Conservation (phyloP, 2,797 vertebrate genomes). For the Staurois parvus region DNA sequence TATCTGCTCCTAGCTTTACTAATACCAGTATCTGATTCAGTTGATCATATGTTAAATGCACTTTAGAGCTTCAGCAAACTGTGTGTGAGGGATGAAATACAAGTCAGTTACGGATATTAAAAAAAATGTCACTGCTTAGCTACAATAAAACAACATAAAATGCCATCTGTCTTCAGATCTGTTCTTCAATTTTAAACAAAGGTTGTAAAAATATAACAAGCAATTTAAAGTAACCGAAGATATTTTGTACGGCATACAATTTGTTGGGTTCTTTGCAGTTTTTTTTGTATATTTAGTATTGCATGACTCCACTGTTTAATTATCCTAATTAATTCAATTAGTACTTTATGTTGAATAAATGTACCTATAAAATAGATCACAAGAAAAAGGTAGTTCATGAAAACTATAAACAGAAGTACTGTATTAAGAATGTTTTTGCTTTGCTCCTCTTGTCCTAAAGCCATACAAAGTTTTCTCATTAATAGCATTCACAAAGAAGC, state of each 20-base stretch:
- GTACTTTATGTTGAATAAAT: no score
- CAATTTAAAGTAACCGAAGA: constrained; percentile 21
- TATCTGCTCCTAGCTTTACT: no score
- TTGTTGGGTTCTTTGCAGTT: neutral
- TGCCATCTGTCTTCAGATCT: constrained; percentile 48
- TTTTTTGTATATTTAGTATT: no score
- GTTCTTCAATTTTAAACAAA: constrained; percentile 42
- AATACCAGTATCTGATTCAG: no score
- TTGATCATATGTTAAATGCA: no score
- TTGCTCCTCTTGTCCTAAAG: no score
- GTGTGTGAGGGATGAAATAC: neutral
- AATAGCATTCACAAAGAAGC: no score
- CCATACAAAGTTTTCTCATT: no score
- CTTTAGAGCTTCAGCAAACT: neutral
- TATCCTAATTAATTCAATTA: neutral
- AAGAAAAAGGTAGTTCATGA: no score
- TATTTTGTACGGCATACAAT: constrained; percentile 9
- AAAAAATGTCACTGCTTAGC: neutral
- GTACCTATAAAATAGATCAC: no score
- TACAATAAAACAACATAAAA: constrained; percentile 29
- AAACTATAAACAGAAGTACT: no score
- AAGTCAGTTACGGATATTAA: neutral
- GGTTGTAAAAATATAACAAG: constrained; percentile 30
- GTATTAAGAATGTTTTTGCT: no score
- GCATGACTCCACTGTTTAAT: neutral